Evolutionary conservation across 1,140 invertebrate species (phyloP).

Genomic region (Megalopta genalis): DNA sequence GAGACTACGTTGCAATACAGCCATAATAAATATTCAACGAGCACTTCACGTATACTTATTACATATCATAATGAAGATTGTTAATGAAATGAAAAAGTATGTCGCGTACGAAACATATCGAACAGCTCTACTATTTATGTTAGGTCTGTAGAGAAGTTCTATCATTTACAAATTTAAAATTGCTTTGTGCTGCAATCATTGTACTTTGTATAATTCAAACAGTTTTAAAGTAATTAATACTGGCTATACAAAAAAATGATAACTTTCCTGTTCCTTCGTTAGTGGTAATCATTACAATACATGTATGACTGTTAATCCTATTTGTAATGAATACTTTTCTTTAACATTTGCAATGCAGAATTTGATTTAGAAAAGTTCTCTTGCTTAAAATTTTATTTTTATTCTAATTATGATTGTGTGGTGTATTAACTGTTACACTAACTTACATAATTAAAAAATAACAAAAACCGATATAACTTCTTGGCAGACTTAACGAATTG

Average conservation of each 20-base stretch:
- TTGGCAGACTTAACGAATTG: constrained; percentile 17
- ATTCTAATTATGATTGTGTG: background rate
- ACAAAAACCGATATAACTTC: background rate
- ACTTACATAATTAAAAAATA: background rate
- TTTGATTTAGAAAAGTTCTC: background rate
- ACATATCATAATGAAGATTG: constrained; percentile 32
- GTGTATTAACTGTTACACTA: background rate
- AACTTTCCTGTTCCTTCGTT: too few species aligned
- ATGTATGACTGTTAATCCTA: background rate
- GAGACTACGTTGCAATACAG: constrained; percentile 4
- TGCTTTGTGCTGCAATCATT: background rate
- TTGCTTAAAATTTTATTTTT: background rate
- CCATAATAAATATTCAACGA: constrained; percentile 29
- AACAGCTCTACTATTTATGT: constrained; percentile 11
- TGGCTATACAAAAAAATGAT: too few species aligned
- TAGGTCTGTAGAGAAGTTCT: constrained; percentile 31
- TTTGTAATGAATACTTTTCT: background rate
- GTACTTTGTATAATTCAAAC: background rate
- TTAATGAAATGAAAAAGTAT: constrained; percentile 21
- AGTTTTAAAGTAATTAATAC: background rate
- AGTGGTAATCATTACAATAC: too few species aligned
- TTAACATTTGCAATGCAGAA: background rate
- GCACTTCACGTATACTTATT: constrained; percentile 13
- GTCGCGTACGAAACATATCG: constrained; percentile 29
- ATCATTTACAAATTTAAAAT: background rate